Percentiles rank a stretch among this genome's conserved stretches.
Conservation (phyloP, 2,888 invertebrate species). For the Nymphalis polychloros region DNA sequence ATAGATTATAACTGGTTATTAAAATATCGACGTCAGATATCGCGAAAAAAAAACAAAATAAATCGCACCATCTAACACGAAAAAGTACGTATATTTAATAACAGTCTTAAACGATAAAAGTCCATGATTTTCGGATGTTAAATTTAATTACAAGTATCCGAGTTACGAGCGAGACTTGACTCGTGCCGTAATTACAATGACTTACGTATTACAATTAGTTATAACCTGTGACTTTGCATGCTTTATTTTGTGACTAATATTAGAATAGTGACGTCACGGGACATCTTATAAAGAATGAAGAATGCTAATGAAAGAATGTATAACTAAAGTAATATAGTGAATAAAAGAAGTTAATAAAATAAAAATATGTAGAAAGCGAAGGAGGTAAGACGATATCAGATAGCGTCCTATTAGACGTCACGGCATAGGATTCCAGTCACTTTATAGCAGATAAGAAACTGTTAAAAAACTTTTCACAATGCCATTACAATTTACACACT, state of each 20-base stretch:
- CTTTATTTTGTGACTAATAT: conserved; percentile 13
- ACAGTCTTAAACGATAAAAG: conserved; percentile 9
- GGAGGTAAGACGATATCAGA: no score
- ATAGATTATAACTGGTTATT: neutral
- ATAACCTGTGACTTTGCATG: neutral
- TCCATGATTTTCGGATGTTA: conserved; percentile 32
- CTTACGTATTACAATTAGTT: neutral
- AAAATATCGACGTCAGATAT: neutral
- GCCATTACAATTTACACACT: no score
- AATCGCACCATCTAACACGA: neutral
- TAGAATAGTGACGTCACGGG: no score
- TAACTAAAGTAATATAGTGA: no score
- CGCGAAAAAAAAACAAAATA: neutral
- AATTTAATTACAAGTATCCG: conserved; percentile 35
- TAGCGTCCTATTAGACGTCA: no score
- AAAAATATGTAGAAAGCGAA: no score
- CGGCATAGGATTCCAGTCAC: no score
- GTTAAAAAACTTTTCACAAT: no score
- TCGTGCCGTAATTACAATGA: conserved; percentile 21
- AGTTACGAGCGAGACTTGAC: conserved; percentile 29
- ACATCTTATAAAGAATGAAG: no score
- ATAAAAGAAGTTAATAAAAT: no score
- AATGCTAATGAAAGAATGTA: no score
- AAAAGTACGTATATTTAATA: conserved; percentile 1
- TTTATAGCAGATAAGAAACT: no score